Percentiles rank a stretch among this genome's conserved stretches.
Conservation (phyloP, 1,140 invertebrate species). For the Harpegnathos saltator region DNA sequence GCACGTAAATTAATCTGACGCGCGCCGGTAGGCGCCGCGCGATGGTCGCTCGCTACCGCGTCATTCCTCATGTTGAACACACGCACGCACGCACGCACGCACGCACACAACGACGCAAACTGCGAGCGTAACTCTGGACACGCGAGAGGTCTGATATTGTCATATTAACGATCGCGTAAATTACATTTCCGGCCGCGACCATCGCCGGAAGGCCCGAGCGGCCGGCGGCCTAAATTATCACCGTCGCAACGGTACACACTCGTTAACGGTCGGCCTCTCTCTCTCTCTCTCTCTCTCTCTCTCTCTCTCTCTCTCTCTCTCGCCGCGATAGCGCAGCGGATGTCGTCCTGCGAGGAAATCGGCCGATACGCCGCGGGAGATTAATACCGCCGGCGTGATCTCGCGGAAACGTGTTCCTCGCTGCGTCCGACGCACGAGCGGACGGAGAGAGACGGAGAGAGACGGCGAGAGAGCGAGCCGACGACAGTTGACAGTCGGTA, state of each 20-base stretch:
- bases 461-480: slow-evolving; percentile 44
- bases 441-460: no score
- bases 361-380: neutral
- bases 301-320: no score
- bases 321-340: neutral
- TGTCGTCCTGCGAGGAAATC: neutral
- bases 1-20: no score
- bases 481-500: slow-evolving; percentile 68
- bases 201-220: neutral
- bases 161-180: neutral
- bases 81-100: no score
- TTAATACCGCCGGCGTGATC: neutral
- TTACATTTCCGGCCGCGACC: neutral
- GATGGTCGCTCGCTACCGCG: no score
- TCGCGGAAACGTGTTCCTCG: neutral
- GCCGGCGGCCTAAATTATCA: neutral
- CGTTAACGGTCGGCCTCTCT: slow-evolving; percentile 7
- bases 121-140: no score
- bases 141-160: no score
- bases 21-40: no score
- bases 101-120: no score
- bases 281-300: no score
- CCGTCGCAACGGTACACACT: neutral
- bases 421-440: neutral
- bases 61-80: no score